Evolutionary conservation across 2,888 invertebrate genomes (phyloP), one percentile per base, ranked within the genome.

Genomic region (Ichneumoninae sp.): DNA sequence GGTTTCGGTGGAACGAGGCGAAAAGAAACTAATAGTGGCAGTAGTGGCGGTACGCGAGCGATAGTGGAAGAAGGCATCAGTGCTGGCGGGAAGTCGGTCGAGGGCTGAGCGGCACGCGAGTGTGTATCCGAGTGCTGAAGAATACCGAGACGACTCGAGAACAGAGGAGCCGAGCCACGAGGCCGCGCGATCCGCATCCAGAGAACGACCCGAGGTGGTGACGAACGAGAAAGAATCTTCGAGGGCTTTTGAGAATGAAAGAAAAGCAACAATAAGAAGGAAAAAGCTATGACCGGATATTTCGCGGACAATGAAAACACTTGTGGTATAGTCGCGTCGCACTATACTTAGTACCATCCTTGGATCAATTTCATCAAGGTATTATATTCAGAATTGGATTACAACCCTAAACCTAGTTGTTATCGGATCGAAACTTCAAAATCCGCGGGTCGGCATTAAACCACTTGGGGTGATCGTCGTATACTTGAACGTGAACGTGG

Each of bases 61-160:
- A 16, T 62, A 30, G 13, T 16, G 50, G 44, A 47, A 40, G 44
- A 47, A 22, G 52, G 52, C 62, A 72, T 75, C 81, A 50, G 69
- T 52, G 74, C 74, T 84, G 81, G 75, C 78, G 84, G 74, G 74
- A 84, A 81, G 74, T 81, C 81, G 84, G 70, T 84, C 74, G 78
- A 78, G 74, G 74, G 65, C 26, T 65, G 60, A 66, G 71, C 47
- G 50, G 52, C 60, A 60, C 78, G 77, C 52, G 78, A 80, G 71
- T 76, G 72, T 83, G 71, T 60, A 80, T 72, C 80, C 80, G 80
- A 83, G 83, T 80, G 72, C 47, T 50, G 50, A 77, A 68, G 77
- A 83, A 57, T 36, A 68, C 80, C 52, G 68, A 36, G 60, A 77
- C 76, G 71, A 80, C 76, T 68, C 60, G 66, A 60, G 72, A 66